Evolutionary conservation across 1,140 invertebrate genomes (phyloP).

Genomic region (Brachystomella parvula): DNA sequence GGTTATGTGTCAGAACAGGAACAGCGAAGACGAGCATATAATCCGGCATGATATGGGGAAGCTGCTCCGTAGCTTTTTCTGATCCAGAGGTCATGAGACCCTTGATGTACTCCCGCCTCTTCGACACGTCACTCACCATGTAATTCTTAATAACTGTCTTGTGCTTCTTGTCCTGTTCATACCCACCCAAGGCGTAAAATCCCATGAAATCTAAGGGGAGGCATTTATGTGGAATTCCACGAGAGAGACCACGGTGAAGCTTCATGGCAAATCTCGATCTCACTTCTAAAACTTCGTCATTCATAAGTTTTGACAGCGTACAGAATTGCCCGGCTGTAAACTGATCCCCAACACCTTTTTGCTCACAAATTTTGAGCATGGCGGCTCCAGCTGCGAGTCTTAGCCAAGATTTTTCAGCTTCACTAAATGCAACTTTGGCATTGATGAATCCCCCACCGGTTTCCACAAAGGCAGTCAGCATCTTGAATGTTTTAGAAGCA

Average conservation of each 20-base stretch:
- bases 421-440: constrained; percentile 51
- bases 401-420: constrained; percentile 85
- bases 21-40: constrained; percentile 93
- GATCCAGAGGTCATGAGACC: constrained; percentile 55
- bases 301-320: constrained; percentile 80
- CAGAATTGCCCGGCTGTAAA: constrained; percentile 91
- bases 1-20: constrained; percentile 84
- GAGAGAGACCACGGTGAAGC: constrained; percentile 76
- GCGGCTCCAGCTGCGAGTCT: constrained; percentile 82
- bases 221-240: constrained; percentile 75
- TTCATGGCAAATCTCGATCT: constrained; percentile 81
- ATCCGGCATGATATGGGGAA: constrained; percentile 85
- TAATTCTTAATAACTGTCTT: constrained; percentile 61
- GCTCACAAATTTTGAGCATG: constrained; percentile 93
- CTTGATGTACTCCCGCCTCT: constrained; percentile 83
- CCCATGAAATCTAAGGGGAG: constrained; percentile 95
- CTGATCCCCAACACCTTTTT: constrained; percentile 89
- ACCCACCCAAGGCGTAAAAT: constrained; percentile 77
- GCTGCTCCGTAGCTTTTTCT: constrained; percentile 59
- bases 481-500: constrained; percentile 86
- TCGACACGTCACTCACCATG: constrained; percentile 77
- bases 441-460: constrained; percentile 65
- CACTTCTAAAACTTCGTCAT: constrained; percentile 81
- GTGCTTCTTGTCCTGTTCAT: constrained; percentile 70
- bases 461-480: constrained; percentile 79